Conservation (phyloP, 2,113 vertebrate species). For the Oreochromis tanganicae region DNA sequence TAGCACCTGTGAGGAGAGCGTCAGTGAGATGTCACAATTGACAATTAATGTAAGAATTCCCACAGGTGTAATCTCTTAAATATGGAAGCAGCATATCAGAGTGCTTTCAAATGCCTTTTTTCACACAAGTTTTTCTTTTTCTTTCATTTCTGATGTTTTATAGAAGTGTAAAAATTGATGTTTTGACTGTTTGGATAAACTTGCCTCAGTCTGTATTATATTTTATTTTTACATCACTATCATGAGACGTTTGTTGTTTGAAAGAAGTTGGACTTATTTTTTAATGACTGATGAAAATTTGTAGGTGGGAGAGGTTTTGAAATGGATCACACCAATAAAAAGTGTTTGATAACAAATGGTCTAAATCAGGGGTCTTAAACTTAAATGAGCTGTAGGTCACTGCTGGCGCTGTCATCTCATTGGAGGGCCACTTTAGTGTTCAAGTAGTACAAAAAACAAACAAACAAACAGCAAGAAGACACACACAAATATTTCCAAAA, state of each 20-base stretch:
- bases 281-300: neutral
- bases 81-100: neutral
- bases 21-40: neutral
- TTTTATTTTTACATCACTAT: neutral
- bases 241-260: rapidly evolving
- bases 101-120: neutral
- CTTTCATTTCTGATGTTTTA: neutral
- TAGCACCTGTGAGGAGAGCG: neutral
- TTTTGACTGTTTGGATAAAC: rapidly evolving
- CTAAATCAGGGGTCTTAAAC: neutral
- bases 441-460: neutral
- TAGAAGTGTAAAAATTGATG: rapidly evolving
- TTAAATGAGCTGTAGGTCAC: neutral
- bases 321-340: neutral
- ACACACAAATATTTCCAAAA: no score
- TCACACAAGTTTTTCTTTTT: neutral
- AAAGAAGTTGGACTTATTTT: neutral
- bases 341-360: neutral
- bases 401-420: neutral
- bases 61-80: neutral
- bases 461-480: no score
- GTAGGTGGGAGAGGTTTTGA: neutral
- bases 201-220: neutral
- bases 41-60: neutral
- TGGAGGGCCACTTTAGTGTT: neutral